Conservation (phyloP, 2,113 vertebrate genomes). For the Cyprinus carpio region DNA sequence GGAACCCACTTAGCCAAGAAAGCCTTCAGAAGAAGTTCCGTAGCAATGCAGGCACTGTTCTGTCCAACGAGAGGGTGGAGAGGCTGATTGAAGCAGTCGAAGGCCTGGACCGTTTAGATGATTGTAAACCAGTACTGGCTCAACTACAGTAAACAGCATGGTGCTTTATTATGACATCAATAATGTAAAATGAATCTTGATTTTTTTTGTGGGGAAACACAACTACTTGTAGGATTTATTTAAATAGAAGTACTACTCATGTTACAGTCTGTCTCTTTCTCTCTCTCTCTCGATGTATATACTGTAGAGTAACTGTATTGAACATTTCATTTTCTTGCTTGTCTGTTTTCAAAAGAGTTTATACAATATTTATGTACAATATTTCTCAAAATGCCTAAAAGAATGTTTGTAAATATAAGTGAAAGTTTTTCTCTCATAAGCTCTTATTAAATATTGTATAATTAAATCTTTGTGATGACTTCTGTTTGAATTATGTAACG, state of each 20-base stretch:
- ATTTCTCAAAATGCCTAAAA: neutral
- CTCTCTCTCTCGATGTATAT: neutral
- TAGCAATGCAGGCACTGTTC: slow-evolving; percentile 75
- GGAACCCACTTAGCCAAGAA: slow-evolving; percentile 82
- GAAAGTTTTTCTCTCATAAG: neutral
- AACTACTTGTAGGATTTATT: neutral
- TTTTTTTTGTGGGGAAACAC: neutral
- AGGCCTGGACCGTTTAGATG: slow-evolving; percentile 67
- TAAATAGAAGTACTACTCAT: neutral
- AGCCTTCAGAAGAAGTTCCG: slow-evolving; percentile 83
- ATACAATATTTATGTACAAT: neutral
- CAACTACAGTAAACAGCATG: slow-evolving; percentile 70
- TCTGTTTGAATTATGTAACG: neutral
- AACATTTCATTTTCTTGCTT: neutral
- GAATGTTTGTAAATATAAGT: neutral
- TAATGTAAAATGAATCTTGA: neutral
- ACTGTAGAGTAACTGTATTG: neutral
- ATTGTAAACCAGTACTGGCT: slow-evolving; percentile 74
- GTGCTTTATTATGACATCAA: neutral
- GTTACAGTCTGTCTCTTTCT: neutral
- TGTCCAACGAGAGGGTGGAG: slow-evolving; percentile 73
- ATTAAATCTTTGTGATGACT: neutral
- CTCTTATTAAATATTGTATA: neutral
- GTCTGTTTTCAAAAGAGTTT: neutral
- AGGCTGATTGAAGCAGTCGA: slow-evolving; percentile 75